phyloP scores from a whole-genome alignment of 2,113 vertebrate species.

The Pangasianodon gigas region DNA sequence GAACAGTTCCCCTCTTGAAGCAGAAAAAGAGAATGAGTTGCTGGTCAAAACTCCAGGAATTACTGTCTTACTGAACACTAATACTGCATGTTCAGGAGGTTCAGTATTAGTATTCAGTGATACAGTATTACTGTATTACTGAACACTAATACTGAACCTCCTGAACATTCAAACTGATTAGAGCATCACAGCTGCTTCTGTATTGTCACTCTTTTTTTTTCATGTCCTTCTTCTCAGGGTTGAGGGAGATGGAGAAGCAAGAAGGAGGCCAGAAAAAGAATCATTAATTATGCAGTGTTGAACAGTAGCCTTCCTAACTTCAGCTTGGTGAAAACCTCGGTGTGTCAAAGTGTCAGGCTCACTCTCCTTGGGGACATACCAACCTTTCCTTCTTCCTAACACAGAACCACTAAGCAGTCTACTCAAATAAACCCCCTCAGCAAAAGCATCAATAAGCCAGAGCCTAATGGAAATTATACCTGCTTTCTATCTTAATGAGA shows the following conservation, averaged over 20 bases:
- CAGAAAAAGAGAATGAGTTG: slow-evolving; percentile 16
- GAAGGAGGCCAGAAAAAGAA: slow-evolving; percentile 40
- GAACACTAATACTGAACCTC: background rate
- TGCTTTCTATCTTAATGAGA: slow-evolving; percentile 8
- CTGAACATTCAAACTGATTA: slow-evolving; percentile 1
- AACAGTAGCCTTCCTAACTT: slow-evolving; percentile 48
- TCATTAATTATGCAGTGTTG: slow-evolving; percentile 47
- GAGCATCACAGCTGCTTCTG: background rate
- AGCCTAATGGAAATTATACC: slow-evolving; percentile 12
- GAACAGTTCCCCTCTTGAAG: background rate
- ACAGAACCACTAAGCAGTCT: background rate
- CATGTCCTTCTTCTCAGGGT: background rate
- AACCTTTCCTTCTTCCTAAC: background rate
- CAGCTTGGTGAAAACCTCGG: slow-evolving; percentile 30
- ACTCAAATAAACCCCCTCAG: background rate
- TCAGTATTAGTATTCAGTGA: too few species aligned
- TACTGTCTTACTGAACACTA: too few species aligned
- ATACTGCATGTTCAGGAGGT: too few species aligned
- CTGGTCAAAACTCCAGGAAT: slow-evolving; percentile 3
- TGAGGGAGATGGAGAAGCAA: slow-evolving; percentile 29
- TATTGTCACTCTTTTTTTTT: slow-evolving; percentile 12
- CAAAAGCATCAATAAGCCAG: background rate
- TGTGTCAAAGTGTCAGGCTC: slow-evolving; percentile 36
- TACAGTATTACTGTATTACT: background rate
- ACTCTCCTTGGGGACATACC: slow-evolving; percentile 30